Evolutionary conservation across 2,113 vertebrate species (phyloP), one percentile per base, ranked within the genome.

Genomic region (Gadus macrocephalus): DNA sequence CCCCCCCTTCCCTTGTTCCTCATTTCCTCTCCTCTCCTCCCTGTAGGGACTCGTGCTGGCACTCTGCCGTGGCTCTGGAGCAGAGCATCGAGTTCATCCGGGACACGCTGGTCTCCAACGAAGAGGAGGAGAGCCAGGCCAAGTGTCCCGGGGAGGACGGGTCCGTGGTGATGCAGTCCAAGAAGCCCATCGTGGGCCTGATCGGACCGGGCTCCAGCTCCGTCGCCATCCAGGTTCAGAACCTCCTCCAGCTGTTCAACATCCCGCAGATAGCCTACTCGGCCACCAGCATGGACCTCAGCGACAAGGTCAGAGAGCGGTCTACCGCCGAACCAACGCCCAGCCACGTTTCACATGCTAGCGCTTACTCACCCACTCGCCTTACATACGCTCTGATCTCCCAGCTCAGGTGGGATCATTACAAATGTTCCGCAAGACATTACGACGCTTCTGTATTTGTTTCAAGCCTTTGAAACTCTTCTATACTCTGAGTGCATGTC

Each of bases 241-340:
- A 99, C 75, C 88, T 99, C 72, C 92, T 99, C 19, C 97, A 99
- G 83, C 96, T 99, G 79, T 99, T 99, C 88, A 99, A 99, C 92
- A 99, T 99, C 92, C 97, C 97, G 77, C 97, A 99, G 83, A 99
- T 99, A 73, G 97, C 97, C 69, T 99, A 99, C 86, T 99, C 97
- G 0, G 97, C 97, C 80, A 99, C 97, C 12, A 99, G 97, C 87
- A 98, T 98, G 97, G 96, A 98, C 84, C 90, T 99, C 81, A 99
- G 97, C 0, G 97, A 99, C 87, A 99, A 99, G 90, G 89, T 89
- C 58, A 19, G 16, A 38, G 6, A 11, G 2, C 15, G 17, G 8
- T 35, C 4, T 4, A 35, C 4, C 4, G 4, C 31, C 31, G 6
- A 35, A 6, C 31, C 31, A 5, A 35, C 31, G 3, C 31, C 31